Conservation (phyloP, 1,140 invertebrate genomes). For the Ptiloglossa arizonensis region DNA sequence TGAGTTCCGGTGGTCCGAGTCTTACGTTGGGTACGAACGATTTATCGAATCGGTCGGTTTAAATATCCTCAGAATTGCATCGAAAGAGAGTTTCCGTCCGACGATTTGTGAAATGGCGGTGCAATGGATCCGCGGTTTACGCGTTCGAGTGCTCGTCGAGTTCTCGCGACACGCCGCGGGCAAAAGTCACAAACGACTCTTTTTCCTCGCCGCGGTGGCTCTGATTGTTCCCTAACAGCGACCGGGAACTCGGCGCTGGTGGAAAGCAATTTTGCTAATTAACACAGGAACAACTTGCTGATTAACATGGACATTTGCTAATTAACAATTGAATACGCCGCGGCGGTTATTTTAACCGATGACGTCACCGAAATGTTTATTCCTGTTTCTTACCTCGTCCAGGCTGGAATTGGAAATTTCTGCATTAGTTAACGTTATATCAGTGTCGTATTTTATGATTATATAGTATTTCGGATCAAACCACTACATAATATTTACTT, state of each 20-base stretch:
- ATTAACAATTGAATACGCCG: constrained; percentile 14
- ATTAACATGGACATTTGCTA: constrained; percentile 33
- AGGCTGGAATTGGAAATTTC: too few relatives aligned
- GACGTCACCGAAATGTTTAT: background rate
- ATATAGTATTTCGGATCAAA: too few relatives aligned
- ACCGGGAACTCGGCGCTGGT: background rate
- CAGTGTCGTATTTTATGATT: too few relatives aligned
- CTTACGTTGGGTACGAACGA: too few relatives aligned
- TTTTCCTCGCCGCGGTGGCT: background rate
- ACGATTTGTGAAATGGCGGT: background rate
- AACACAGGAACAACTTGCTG: constrained; percentile 28
- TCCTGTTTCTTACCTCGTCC: background rate
- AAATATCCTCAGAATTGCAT: too few relatives aligned
- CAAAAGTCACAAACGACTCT: constrained; percentile 25
- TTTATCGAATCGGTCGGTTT: too few relatives aligned
- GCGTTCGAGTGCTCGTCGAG: background rate
- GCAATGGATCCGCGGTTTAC: background rate
- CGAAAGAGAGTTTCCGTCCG: too few relatives aligned
- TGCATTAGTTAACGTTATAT: too few relatives aligned
- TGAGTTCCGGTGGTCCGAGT: too few relatives aligned
- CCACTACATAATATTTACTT: too few relatives aligned
- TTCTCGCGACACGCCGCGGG: background rate
- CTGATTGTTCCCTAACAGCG: constrained; percentile 20
- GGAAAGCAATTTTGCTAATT: constrained; percentile 39
- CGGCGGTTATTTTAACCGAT: background rate